Conservation (phyloP, 2,797 vertebrate species). For the Pelobates cultripes region DNA sequence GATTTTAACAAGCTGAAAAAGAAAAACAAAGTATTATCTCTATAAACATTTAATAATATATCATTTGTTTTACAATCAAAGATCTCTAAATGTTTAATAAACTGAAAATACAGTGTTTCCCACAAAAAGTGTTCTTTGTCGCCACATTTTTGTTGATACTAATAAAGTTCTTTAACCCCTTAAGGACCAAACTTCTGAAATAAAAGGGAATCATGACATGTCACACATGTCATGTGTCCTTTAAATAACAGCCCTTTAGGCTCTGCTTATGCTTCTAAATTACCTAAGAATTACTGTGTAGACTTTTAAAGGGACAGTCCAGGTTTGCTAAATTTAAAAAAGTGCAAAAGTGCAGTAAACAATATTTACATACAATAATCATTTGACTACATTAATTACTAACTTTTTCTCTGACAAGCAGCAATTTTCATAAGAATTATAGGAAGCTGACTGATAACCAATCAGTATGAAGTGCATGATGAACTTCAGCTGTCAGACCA, state of each 20-base stretch:
- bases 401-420: no score
- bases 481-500: no score
- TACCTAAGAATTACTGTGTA: background rate
- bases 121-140: conserved; percentile 12
- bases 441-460: no score
- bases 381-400: no score
- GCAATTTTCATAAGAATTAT: no score
- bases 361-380: background rate
- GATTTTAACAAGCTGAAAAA: conserved; percentile 16
- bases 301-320: no score
- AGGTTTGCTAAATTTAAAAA: background rate
- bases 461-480: no score
- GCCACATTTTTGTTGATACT: background rate
- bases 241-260: background rate
- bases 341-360: background rate
- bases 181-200: no score
- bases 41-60: conserved; percentile 6
- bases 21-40: background rate
- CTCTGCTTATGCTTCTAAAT: background rate
- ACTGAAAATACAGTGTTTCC: conserved; percentile 20
- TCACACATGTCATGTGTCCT: no score
- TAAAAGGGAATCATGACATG: no score
- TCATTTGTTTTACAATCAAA: conserved; percentile 17
- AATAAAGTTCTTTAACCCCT: background rate
- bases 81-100: conserved; percentile 20